Conservation (phyloP, 2,113 vertebrate genomes). For the Marmota flaviventris region DNA sequence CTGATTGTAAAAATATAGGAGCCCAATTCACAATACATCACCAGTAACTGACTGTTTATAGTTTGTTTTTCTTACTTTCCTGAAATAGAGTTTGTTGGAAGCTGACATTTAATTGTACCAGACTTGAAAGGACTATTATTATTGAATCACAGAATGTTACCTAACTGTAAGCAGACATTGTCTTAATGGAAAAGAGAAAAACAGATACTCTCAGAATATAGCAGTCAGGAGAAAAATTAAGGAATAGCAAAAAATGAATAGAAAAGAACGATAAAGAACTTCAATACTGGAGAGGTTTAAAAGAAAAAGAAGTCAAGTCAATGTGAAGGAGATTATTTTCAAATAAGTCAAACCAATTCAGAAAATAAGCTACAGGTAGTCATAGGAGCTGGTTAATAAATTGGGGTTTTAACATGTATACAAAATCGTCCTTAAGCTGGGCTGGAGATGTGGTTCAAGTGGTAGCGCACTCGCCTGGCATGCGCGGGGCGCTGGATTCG, state of each 20-base stretch:
- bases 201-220: background rate
- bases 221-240: background rate
- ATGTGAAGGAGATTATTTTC: background rate
- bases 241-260: background rate
- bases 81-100: background rate
- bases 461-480: too few species aligned
- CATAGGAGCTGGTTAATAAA: background rate
- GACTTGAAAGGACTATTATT: background rate
- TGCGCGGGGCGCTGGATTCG: accelerated
- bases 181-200: background rate
- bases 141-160: background rate
- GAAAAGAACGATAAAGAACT: background rate
- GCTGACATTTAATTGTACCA: background rate
- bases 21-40: background rate
- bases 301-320: background rate
- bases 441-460: too few species aligned
- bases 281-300: background rate
- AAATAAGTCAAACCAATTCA: background rate
- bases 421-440: background rate
- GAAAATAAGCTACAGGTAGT: background rate
- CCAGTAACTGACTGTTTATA: background rate
- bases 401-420: background rate
- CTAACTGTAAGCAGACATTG: background rate
- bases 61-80: background rate
- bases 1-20: background rate